Base-by-base conservation (phyloP, 2,888 invertebrate genomes). In the Agrotis clavis region DNA sequence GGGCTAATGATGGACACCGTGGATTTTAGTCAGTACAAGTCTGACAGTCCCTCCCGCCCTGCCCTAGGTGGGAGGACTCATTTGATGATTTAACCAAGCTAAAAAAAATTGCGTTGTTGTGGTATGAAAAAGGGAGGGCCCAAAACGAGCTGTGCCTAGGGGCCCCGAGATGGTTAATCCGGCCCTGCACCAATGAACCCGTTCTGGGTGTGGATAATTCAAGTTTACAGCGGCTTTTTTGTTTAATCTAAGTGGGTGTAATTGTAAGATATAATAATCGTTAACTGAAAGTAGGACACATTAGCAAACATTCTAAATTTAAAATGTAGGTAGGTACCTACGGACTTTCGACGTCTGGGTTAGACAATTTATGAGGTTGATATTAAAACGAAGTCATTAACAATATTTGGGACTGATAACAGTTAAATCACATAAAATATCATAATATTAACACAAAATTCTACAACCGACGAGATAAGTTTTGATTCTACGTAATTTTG, bases 181-280 rank as follows among this genome's bases (percentile, higher is more conserved):
- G n/a, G n/a, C n/a, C n/a, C n/a, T n/a, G n/a, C n/a, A n/a, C n/a
- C n/a, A 92, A 90, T 90, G 89, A 91, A 91, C 90, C 30, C 82
- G 83, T 67, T 74, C 66, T 77, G 70, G 56, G 64, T 73, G 77
- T 77, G 71, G 63, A 70, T 75, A 76, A 71, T 82, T 73, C 68
- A 78, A 63, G 81, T 79, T 82, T 76, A 74, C 66, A 57, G 73
- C 47, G 65, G 47, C 65, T 67, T 65, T 64, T 59, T 65, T 65
- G 57, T 65, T 45, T 19, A 61, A 61, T 53, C n/a, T 14, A 51
- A 30, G 25, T 45, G 30, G 25, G 30, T 45, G 63, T 63, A 48
- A 54, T 60, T 51, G 59, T 67, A 51, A 21, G 48, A 63, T 66
- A 63, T 66, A 35, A 65, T 53, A 77, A 68, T 65, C 18, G 16